These are phyloP conservation scores for Drosophila sechellia DNA, from an alignment of 1,140 invertebrate species.

Conservation along the genomic window DNA sequence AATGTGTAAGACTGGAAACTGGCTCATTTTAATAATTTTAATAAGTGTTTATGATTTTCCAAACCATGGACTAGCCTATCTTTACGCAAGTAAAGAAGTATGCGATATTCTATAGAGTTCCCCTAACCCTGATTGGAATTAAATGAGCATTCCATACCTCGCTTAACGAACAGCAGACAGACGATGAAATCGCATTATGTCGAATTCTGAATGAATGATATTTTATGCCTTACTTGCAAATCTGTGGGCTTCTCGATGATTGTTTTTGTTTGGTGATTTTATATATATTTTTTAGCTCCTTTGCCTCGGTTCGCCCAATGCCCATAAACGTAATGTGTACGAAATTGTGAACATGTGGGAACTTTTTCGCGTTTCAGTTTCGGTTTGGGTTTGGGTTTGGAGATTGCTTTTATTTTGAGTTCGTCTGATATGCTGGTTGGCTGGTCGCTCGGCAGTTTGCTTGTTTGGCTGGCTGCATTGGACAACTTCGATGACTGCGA, in stretches of 20 bases:
- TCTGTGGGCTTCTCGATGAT: conserved; percentile 65
- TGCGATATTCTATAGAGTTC: not conserved
- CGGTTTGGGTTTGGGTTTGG: conserved; percentile 22
- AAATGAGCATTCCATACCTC: not conserved
- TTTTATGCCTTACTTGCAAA: conserved; percentile 75
- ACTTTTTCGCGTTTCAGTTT: conserved; percentile 64
- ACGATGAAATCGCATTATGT: conserved; percentile 60
- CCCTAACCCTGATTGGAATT: not conserved
- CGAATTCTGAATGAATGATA: conserved; percentile 79
- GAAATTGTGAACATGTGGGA: conserved; percentile 83
- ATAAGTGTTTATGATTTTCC: no score
- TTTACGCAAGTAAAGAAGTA: not conserved
- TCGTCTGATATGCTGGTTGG: conserved; percentile 57
- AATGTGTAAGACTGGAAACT: no score
- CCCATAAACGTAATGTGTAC: conserved; percentile 70
- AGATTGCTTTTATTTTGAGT: conserved; percentile 50
- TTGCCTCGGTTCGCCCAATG: conserved; percentile 36
- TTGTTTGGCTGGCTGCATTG: conserved; percentile 62
- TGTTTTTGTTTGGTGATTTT: conserved; percentile 41
- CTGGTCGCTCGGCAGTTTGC: conserved; percentile 48
- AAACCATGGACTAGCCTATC: no score
- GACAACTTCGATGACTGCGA: conserved; percentile 64
- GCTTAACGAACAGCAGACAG: conserved; percentile 16
- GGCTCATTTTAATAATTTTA: no score
- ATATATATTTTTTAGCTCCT: conserved; percentile 34